Evolutionary conservation across 2,113 vertebrate genomes (phyloP).

Genomic region (Ivindomyrus marchei): DNA sequence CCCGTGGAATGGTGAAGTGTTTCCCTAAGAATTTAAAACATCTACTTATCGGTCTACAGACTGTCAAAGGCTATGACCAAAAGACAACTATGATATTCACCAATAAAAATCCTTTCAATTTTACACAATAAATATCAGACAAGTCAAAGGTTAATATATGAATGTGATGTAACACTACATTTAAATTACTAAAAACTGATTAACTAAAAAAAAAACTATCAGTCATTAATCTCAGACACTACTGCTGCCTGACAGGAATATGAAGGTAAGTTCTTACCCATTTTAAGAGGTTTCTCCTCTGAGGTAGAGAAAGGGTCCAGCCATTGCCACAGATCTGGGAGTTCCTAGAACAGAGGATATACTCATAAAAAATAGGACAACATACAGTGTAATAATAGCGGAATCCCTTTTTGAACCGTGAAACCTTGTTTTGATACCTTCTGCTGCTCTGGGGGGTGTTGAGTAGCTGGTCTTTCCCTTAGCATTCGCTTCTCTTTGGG

Average conservation of each 20-base stretch:
- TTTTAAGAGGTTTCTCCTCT: slow-evolving; percentile 64
- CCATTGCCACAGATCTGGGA: slow-evolving; percentile 63
- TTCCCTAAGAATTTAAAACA: slow-evolving; percentile 54
- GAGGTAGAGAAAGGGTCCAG: slow-evolving; percentile 66
- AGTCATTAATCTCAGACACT: neutral
- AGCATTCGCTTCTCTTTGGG: slow-evolving; percentile 41
- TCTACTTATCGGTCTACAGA: neutral
- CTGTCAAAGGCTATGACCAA: neutral
- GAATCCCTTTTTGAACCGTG: neutral
- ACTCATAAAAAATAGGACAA: neutral
- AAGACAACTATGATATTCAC: neutral
- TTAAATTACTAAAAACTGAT: neutral
- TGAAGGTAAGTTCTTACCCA: slow-evolving; percentile 53
- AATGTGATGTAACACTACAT: neutral
- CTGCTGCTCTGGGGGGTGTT: slow-evolving; percentile 13
- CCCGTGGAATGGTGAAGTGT: slow-evolving; percentile 62
- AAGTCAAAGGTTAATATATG: neutral
- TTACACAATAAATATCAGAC: neutral
- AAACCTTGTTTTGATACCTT: slow-evolving; percentile 16
- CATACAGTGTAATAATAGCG: neutral
- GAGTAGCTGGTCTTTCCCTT: slow-evolving; percentile 30
- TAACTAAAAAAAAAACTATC: neutral
- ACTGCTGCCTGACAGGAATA: neutral
- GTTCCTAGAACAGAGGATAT: slow-evolving; percentile 46
- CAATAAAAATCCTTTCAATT: neutral